A percentile compares a stretch with the other conserved stretches of the same genome.
Conservation (phyloP, 2,113 vertebrate species). For the Ochotona princeps region DNA sequence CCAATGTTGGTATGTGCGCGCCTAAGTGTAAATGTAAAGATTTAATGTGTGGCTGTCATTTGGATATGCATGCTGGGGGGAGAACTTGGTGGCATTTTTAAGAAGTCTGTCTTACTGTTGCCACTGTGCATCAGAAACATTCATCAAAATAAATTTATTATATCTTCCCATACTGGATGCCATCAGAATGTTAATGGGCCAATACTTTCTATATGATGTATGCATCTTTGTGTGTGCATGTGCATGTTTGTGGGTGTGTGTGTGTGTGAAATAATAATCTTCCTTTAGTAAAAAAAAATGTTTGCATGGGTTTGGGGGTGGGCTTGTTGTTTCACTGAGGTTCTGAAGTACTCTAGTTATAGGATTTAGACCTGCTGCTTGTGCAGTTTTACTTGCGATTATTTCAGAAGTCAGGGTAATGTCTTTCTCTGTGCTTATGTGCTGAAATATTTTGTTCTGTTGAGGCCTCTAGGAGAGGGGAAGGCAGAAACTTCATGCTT, state of each 20-base stretch:
- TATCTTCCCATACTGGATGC: neutral
- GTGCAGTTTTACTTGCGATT: slow-evolving; percentile 10
- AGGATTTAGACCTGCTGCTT: slow-evolving; percentile 7
- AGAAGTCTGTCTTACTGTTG: slow-evolving; percentile 13
- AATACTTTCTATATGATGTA: neutral
- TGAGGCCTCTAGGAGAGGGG: neutral
- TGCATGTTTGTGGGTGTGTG: neutral
- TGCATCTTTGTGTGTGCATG: neutral
- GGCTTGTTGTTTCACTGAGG: neutral
- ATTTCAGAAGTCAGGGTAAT: slow-evolving; percentile 44
- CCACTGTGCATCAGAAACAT: neutral
- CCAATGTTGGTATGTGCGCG: neutral
- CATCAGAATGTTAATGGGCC: slow-evolving; percentile 18
- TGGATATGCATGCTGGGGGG: neutral
- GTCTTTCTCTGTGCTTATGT: slow-evolving; percentile 26
- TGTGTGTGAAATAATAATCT: neutral
- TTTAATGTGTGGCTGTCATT: neutral
- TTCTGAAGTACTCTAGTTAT: neutral
- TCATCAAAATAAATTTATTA: neutral
- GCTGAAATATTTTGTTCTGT: slow-evolving; percentile 44
- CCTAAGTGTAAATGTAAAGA: neutral
- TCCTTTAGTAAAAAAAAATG: slow-evolving; percentile 23
- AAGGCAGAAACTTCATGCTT: slow-evolving; percentile 38
- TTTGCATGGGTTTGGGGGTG: neutral
- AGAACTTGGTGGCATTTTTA: neutral